Conservation (phyloP, 37 sponge, comb jelly and placozoan species). For the Mnemiopsis leidyi region DNA sequence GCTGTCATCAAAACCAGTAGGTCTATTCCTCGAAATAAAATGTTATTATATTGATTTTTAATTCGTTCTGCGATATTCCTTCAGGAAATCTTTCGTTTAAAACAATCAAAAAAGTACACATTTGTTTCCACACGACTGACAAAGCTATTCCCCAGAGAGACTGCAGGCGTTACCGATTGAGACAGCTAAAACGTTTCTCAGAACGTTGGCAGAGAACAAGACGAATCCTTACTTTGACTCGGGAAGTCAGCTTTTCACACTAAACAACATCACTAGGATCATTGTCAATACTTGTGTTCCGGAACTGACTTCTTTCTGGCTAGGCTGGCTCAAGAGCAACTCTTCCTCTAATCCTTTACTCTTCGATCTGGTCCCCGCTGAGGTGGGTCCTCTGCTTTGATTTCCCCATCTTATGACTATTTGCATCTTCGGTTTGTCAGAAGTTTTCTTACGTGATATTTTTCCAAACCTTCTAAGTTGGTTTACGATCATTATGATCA, state of each 20-base stretch:
- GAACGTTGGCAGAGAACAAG: slow-evolving; percentile 8
- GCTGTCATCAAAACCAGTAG: not conserved
- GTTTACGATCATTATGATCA: no score
- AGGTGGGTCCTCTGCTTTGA: no score
- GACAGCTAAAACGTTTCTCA: not conserved
- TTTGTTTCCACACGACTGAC: no score
- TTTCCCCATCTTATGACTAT: no score
- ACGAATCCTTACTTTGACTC: not conserved
- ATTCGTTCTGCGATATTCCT: no score
- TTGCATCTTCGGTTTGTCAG: no score
- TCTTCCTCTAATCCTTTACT: not conserved
- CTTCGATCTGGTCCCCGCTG: slow-evolving; percentile 24
- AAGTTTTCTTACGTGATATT: no score
- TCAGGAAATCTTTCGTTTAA: no score
- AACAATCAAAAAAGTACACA: not conserved
- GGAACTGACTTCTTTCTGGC: not conserved
- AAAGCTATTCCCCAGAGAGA: not conserved
- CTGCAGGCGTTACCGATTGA: slow-evolving; percentile 47
- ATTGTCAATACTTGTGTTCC: not conserved
- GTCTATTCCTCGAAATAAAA: no score
- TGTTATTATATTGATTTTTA: no score
- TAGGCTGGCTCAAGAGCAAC: not conserved
- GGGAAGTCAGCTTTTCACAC: not conserved
- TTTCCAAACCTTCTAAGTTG: no score
- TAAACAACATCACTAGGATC: slow-evolving; percentile 3